A percentile compares a stretch with the other conserved stretches of the same genome.
phyloP scores from a whole-genome alignment of 2,888 invertebrate species.

The Ashinkailepas kermadecensis region DNA sequence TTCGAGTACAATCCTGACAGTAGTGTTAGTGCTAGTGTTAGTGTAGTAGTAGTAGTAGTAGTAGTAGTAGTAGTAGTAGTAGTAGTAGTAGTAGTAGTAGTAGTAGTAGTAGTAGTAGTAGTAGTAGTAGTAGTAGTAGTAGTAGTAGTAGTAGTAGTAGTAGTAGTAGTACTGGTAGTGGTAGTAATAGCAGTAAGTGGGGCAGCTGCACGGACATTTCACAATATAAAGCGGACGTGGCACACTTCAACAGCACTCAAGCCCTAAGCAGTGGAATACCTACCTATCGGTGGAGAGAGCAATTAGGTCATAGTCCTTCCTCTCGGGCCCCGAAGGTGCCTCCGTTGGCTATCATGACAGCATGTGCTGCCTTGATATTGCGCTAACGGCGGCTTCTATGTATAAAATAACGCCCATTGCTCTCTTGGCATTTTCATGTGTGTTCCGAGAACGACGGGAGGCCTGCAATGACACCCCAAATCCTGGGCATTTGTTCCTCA shows the following conservation, averaged over 20 bases:
- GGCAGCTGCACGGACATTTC: background rate
- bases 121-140: background rate
- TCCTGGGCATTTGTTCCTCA: too few species aligned
- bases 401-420: too few species aligned
- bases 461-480: too few species aligned
- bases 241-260: background rate
- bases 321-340: too few species aligned
- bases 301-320: too few species aligned
- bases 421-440: too few species aligned
- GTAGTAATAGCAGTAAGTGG: background rate
- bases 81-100: slow-evolving; percentile 16
- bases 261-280: background rate
- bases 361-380: too few species aligned
- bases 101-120: background rate
- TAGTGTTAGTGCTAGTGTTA: too few species aligned
- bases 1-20: background rate
- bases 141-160: background rate
- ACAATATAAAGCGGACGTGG: slow-evolving; percentile 3
- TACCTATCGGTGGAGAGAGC: too few species aligned
- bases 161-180: slow-evolving; percentile 19
- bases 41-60: slow-evolving; percentile 11
- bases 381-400: too few species aligned
- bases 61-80: slow-evolving; percentile 5
- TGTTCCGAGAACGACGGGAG: too few species aligned
- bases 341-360: too few species aligned